Evolutionary conservation across 2,797 vertebrate genomes (phyloP).

Genomic region (Choloepus didactylus): DNA sequence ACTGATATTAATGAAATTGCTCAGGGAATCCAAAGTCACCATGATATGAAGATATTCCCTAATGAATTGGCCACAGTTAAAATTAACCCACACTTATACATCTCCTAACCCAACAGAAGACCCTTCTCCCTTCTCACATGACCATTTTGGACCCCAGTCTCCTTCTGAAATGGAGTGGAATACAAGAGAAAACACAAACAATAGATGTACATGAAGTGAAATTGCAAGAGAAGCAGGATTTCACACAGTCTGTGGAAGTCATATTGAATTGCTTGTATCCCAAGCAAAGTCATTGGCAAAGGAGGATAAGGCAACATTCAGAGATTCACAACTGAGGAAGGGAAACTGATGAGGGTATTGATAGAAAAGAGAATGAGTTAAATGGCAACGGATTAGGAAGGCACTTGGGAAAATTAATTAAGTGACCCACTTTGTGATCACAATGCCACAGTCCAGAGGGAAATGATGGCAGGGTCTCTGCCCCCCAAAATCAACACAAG

Average conservation of each 20-base stretch:
- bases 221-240: neutral
- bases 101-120: neutral
- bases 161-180: neutral
- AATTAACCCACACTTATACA: neutral
- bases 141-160: neutral
- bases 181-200: no score
- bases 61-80: neutral
- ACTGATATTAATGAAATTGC: neutral
- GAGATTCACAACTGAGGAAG: neutral
- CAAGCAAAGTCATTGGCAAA: neutral
- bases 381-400: neutral
- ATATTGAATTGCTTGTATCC: neutral
- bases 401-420: neutral
- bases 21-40: neutral
- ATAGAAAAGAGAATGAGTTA: neutral
- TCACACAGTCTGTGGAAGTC: neutral
- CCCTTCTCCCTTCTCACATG: neutral
- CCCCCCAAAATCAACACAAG: neutral
- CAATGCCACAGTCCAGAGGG: neutral
- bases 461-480: neutral
- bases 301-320: neutral
- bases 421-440: neutral
- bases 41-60: neutral
- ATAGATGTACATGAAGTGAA: neutral
- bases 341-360: neutral